Evolutionary conservation across 2,888 invertebrate genomes (phyloP).

Genomic region (Parthenolecanium corni): DNA sequence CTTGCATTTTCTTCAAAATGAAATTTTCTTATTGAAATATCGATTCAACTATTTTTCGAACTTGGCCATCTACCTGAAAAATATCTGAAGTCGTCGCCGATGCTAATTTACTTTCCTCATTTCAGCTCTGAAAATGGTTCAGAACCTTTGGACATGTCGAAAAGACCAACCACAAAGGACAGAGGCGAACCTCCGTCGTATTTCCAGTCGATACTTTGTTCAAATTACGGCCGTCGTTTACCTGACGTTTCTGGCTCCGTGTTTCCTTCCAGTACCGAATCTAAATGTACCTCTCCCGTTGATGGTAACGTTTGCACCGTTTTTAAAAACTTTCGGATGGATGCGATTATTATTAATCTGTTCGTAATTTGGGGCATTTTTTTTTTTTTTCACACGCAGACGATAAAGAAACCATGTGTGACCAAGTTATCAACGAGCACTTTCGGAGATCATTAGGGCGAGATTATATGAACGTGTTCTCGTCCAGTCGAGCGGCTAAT

Average conservation of each 20-base stretch:
- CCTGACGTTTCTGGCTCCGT: background rate
- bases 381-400: background rate
- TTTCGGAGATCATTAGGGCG: constrained; percentile 83
- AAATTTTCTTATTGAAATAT: too few relatives aligned
- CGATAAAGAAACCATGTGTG: constrained; percentile 46
- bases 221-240: constrained; percentile 18
- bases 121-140: constrained; percentile 5
- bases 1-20: too few relatives aligned
- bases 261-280: background rate
- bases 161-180: constrained; percentile 11
- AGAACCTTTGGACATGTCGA: constrained; percentile 23
- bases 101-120: too few relatives aligned
- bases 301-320: too few relatives aligned
- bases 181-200: constrained; percentile 26
- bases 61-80: too few relatives aligned
- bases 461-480: constrained; percentile 53
- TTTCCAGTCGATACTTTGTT: constrained; percentile 20
- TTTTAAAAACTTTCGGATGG: too few relatives aligned
- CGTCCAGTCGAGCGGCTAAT: constrained; percentile 6
- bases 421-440: constrained; percentile 89
- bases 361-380: too few relatives aligned
- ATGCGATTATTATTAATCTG: too few relatives aligned
- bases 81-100: too few relatives aligned
- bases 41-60: too few relatives aligned
- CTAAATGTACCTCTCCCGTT: too few relatives aligned